These are phyloP conservation scores for Busseola fusca DNA, from an alignment of 2,888 invertebrate genomes.

Conservation along the genomic window DNA sequence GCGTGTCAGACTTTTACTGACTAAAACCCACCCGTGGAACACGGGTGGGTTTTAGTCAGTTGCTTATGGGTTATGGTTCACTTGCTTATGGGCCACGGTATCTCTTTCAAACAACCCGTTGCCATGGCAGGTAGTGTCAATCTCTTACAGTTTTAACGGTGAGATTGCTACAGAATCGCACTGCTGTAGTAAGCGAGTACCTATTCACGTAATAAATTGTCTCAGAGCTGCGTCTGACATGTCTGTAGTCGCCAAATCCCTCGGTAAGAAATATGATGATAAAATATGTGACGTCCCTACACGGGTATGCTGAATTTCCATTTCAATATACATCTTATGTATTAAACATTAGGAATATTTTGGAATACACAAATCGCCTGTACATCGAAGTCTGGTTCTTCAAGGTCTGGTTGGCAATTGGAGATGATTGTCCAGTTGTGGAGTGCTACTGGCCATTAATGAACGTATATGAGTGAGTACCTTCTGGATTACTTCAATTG, in stretches of 20 bases:
- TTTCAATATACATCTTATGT: conserved; percentile 42
- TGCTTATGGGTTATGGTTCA: too few species aligned
- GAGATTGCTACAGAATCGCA: too few species aligned
- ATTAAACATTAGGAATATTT: conserved; percentile 45
- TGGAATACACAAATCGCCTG: neutral
- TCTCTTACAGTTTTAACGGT: too few species aligned
- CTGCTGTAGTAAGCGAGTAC: conserved; percentile 3
- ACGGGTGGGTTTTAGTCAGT: too few species aligned
- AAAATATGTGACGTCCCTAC: conserved; percentile 38
- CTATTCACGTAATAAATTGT: conserved; percentile 43
- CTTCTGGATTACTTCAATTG: too few species aligned
- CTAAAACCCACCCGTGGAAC: too few species aligned
- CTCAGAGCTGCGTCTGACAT: conserved; percentile 37
- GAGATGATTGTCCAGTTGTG: neutral
- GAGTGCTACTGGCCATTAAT: too few species aligned
- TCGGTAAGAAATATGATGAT: conserved; percentile 54
- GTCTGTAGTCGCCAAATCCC: conserved; percentile 28
- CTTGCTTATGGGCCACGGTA: too few species aligned
- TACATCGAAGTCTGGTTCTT: neutral
- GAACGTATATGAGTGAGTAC: too few species aligned
- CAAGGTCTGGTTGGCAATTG: neutral
- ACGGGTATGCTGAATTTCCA: conserved; percentile 40
- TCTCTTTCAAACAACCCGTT: too few species aligned
- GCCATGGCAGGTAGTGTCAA: too few species aligned
- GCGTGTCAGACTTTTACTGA: too few species aligned